These are phyloP conservation scores for Seriola dumerili DNA, from an alignment of 2,113 vertebrate species.

Conservation along the genomic window DNA sequence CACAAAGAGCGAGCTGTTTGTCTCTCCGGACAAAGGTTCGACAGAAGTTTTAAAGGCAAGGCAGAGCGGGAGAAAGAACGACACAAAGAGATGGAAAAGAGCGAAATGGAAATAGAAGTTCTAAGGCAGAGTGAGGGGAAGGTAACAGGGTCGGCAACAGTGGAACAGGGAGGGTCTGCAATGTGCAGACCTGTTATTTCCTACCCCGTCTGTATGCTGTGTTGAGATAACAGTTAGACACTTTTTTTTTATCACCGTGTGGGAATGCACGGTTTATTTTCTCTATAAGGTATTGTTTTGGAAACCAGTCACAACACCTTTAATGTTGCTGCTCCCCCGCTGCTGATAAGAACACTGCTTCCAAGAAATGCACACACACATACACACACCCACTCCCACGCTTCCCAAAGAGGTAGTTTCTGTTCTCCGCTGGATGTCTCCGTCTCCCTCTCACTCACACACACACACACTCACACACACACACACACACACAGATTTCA, in stretches of 20 bases:
- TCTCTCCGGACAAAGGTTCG: neutral
- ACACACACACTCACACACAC: neutral
- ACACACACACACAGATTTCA: neutral
- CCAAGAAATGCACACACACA: slow-evolving; percentile 14
- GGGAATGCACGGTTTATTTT: slow-evolving; percentile 65
- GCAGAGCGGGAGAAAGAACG: neutral
- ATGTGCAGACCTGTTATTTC: slow-evolving; percentile 71
- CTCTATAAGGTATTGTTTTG: slow-evolving; percentile 65
- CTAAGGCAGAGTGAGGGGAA: neutral
- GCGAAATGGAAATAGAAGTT: neutral
- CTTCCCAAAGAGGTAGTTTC: slow-evolving; percentile 38
- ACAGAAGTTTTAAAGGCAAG: neutral
- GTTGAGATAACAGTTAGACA: slow-evolving; percentile 51
- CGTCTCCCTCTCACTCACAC: neutral
- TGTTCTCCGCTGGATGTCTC: slow-evolving; percentile 25
- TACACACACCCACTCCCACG: neutral
- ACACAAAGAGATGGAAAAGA: slow-evolving; percentile 1
- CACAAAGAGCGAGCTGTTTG: neutral
- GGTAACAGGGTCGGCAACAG: slow-evolving; percentile 12
- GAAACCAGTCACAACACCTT: slow-evolving; percentile 64
- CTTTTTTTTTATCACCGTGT: slow-evolving; percentile 42
- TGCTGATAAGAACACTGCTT: slow-evolving; percentile 59
- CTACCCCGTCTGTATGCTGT: slow-evolving; percentile 44
- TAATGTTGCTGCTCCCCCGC: slow-evolving; percentile 57
- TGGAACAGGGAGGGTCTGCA: slow-evolving; percentile 45